Base-by-base conservation (phyloP, 2,888 invertebrate species). In the Polydrusus pterygomalis region DNA sequence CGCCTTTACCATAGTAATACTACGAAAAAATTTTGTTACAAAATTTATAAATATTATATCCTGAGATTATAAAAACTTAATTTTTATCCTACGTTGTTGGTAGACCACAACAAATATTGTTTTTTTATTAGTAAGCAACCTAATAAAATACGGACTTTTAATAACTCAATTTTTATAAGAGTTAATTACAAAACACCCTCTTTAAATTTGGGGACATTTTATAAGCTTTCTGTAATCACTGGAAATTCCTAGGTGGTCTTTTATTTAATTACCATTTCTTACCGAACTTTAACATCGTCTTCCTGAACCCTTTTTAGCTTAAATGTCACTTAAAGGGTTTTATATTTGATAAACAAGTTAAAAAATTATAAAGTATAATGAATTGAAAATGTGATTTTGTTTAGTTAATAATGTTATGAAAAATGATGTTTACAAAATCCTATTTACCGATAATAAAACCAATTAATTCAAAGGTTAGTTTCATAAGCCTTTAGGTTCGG, bases 241-340 rank as follows among this genome's bases (percentile, higher is more conserved):
- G 15, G 5, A 49, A 17, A 49, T 49, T 49, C 15, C 8, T 15
- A 49, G 17, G 47, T 17, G 15, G 47, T 15, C 17, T 49, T 49
- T 49, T 49, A 49, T 17, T 49, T 49, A n/a, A 49, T 17, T 17
- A 49, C 15, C 17, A 17, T 49, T 49, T 49, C 47, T 49, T 49
- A 49, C 17, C 47, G 47, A 15, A n/a, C n/a, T 43, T n/a, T n/a
- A 11, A 43, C 43, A 13, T 43, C n/a, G 9, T 49, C 47, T 49
- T 15, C 47, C 17, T 49, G 9, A 17, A 15, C 47, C 47, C 17
- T 49, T 49, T 49, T 49, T n/a, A 17, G 17, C 15, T 17, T 17
- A 17, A 49, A 49, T 17, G 15, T 17, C 47, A 49, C 17, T 49
- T 49, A 45, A 45, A 45, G 17, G 13, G 47, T 7, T 49, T 13